Evolutionary conservation across 2,888 invertebrate genomes (phyloP).

Genomic region (Cheilosia vulpina): DNA sequence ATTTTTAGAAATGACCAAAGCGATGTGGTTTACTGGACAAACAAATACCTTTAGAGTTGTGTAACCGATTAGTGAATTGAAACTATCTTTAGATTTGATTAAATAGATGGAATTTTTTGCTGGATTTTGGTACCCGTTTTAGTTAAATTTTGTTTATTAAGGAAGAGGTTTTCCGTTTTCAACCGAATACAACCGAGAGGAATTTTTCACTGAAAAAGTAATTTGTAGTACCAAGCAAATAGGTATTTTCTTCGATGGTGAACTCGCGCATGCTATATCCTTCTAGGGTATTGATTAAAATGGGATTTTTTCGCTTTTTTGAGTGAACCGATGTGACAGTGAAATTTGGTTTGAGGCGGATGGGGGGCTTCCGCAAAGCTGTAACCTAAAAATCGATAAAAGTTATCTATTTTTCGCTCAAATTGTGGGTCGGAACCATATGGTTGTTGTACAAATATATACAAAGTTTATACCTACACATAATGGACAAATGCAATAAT

Average conservation of each 20-base stretch:
- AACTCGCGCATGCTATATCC: slow-evolving; percentile 69
- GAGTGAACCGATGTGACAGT: slow-evolving; percentile 45
- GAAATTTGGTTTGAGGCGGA: slow-evolving; percentile 5
- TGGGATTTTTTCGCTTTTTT: slow-evolving; percentile 41
- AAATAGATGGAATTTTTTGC: slow-evolving; percentile 1
- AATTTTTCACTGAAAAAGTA: slow-evolving; percentile 81
- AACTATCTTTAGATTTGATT: background rate
- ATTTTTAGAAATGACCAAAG: slow-evolving; percentile 50
- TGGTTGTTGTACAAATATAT: slow-evolving; percentile 15
- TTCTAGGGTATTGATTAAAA: slow-evolving; percentile 59
- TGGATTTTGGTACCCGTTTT: slow-evolving; percentile 11
- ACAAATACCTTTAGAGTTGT: slow-evolving; percentile 13
- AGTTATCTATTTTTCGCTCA: slow-evolving; percentile 1
- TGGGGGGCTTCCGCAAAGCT: slow-evolving; percentile 24
- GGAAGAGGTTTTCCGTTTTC: slow-evolving; percentile 40
- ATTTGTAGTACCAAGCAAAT: slow-evolving; percentile 34
- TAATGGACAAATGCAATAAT: slow-evolving; percentile 8
- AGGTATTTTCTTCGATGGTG: slow-evolving; percentile 53
- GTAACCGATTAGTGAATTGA: slow-evolving; percentile 8
- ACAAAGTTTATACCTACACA: no score
- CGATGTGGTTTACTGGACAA: slow-evolving; percentile 6
- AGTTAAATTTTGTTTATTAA: slow-evolving; percentile 6
- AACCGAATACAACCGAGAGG: slow-evolving; percentile 82
- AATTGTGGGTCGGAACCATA: background rate
- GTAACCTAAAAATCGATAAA: slow-evolving; percentile 53